These are phyloP conservation scores for Zonitis immaculata DNA, from an alignment of 2,888 invertebrate species.

Conservation along the genomic window DNA sequence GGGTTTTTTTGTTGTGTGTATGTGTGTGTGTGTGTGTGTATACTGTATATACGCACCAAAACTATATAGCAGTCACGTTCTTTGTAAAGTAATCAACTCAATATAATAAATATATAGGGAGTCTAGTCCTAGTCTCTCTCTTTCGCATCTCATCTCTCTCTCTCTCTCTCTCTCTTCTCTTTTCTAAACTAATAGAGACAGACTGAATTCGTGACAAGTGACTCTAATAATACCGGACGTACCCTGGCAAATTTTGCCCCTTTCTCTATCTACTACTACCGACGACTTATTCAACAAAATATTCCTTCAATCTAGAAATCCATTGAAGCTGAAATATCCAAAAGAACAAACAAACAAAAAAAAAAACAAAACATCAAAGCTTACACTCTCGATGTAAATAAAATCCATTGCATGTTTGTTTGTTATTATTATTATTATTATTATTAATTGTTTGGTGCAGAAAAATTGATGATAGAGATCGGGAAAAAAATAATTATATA, in stretches of 20 bases:
- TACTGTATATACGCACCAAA: background rate
- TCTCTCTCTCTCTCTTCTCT: background rate
- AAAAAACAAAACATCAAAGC: too few species aligned
- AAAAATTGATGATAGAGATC: too few species aligned
- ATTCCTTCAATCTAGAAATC: background rate
- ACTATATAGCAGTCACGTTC: conserved; percentile 24
- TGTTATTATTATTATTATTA: too few species aligned
- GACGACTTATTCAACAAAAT: too few species aligned
- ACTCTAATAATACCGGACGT: conserved; percentile 33
- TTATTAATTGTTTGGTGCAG: too few species aligned
- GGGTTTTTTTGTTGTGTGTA: too few species aligned
- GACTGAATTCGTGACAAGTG: conserved; percentile 34
- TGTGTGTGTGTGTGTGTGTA: too few species aligned
- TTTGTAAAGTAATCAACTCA: conserved; percentile 30
- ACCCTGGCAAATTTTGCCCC: conserved; percentile 18
- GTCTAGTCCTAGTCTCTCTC: too few species aligned
- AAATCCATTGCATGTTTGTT: too few species aligned
- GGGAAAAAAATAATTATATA: too few species aligned
- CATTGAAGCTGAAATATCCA: background rate
- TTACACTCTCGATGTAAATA: too few species aligned
- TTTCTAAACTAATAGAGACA: conserved; percentile 30
- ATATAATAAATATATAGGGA: conserved; percentile 27
- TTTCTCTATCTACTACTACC: background rate
- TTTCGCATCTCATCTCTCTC: conserved; percentile 27
- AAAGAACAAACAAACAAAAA: conserved; percentile 8